A percentile compares a stretch with the other conserved stretches of the same genome.
phyloP scores from a whole-genome alignment of 2,797 vertebrate genomes.

The Protosalanx chinensis region DNA sequence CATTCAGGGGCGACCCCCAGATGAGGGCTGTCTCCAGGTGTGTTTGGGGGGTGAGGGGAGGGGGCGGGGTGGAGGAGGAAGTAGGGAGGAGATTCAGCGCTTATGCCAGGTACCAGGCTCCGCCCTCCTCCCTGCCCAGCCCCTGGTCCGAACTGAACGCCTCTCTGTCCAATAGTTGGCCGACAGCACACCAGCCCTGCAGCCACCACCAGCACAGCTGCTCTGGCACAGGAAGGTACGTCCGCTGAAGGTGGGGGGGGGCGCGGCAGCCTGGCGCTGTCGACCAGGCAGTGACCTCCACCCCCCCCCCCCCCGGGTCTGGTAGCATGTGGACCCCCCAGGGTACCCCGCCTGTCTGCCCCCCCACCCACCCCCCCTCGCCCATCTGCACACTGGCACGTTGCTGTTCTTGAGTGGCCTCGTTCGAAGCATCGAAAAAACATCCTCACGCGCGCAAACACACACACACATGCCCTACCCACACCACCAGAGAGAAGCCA shows the following conservation, averaged over 20 bases:
- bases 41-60: not conserved
- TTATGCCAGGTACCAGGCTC: slow-evolving; percentile 41
- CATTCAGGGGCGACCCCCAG: not conserved
- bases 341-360: slow-evolving; percentile 37
- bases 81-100: not conserved
- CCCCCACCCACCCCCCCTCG: slow-evolving; percentile 53
- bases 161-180: slow-evolving; percentile 91
- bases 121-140: slow-evolving; percentile 50
- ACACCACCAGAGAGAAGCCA: not conserved
- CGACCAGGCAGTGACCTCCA: slow-evolving; percentile 43
- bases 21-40: no score
- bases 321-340: slow-evolving; percentile 68
- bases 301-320: slow-evolving; percentile 47
- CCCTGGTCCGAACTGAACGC: slow-evolving; percentile 76
- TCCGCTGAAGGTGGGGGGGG: slow-evolving; percentile 48
- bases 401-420: slow-evolving; percentile 45
- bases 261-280: slow-evolving; percentile 38
- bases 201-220: slow-evolving; percentile 89
- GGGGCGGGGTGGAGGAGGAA: no score
- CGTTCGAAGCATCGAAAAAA: slow-evolving; percentile 32
- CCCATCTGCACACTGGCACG: slow-evolving; percentile 59
- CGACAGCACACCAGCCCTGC: slow-evolving; percentile 94
- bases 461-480: slow-evolving; percentile 12
- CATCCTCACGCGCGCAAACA: slow-evolving; percentile 22
- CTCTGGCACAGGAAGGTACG: slow-evolving; percentile 94